These are phyloP conservation scores for Coranthus polyacanthus DNA, from an alignment of 2,797 vertebrate species.

Conservation along the genomic window DNA sequence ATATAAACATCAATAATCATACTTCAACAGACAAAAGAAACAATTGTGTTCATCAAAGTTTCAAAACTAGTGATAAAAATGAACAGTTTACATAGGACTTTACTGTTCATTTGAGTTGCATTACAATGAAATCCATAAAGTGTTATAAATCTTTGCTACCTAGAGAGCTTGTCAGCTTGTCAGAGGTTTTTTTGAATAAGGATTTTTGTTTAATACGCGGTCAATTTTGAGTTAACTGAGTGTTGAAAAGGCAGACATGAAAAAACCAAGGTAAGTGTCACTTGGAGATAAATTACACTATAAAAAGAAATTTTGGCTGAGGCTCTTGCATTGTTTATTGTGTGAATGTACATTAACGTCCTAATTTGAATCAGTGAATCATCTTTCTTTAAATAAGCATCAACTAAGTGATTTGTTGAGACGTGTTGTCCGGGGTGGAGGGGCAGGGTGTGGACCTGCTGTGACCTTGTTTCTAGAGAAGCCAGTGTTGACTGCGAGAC, in stretches of 20 bases:
- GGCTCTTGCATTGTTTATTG: slow-evolving; percentile 65
- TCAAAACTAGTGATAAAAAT: too few relatives aligned
- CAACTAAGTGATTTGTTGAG: slow-evolving; percentile 13
- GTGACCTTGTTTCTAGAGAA: slow-evolving; percentile 22
- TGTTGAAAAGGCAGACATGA: slow-evolving; percentile 20
- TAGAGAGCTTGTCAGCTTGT: too few relatives aligned
- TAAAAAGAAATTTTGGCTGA: slow-evolving; percentile 55
- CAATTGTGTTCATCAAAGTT: too few relatives aligned
- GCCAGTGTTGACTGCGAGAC: slow-evolving; percentile 32
- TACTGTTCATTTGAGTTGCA: too few relatives aligned
- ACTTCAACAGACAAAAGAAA: too few relatives aligned
- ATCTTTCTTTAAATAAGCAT: slow-evolving; percentile 27
- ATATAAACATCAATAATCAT: too few relatives aligned
- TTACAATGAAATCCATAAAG: too few relatives aligned
- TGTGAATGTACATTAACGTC: slow-evolving; percentile 28
- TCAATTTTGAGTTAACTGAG: too few relatives aligned
- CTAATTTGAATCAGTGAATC: slow-evolving; percentile 49
- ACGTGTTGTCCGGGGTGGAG: neutral
- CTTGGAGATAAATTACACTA: slow-evolving; percentile 27
- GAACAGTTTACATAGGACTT: too few relatives aligned
- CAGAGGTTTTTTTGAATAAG: too few relatives aligned
- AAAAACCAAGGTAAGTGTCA: slow-evolving; percentile 15
- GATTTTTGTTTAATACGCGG: too few relatives aligned
- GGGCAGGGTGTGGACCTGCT: slow-evolving; percentile 32
- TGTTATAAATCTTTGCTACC: too few relatives aligned